Conservation (phyloP, 2,888 invertebrate genomes). For the Sminthurinus aureus region DNA sequence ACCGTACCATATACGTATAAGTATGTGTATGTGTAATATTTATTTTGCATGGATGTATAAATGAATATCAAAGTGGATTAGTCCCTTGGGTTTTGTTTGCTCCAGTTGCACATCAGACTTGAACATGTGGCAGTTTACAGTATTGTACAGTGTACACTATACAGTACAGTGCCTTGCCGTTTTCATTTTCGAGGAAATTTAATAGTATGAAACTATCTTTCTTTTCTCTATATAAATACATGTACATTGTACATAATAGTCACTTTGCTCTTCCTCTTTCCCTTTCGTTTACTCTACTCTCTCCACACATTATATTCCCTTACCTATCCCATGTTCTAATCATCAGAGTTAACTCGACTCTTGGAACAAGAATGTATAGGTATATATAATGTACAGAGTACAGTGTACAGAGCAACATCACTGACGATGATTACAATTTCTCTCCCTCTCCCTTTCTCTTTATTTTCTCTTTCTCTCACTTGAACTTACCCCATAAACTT, state of each 20-base stretch:
- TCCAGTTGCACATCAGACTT: slow-evolving; percentile 40
- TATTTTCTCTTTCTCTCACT: slow-evolving; percentile 8
- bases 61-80: slow-evolving; percentile 41
- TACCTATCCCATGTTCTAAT: slow-evolving; percentile 38
- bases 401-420: background rate
- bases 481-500: slow-evolving; percentile 26
- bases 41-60: slow-evolving; percentile 41
- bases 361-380: slow-evolving; percentile 2
- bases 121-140: slow-evolving; percentile 36
- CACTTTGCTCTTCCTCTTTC: no score
- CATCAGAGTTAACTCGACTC: slow-evolving; percentile 32
- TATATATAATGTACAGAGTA: no score
- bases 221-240: background rate
- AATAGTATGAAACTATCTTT: slow-evolving; percentile 14
- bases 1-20: background rate
- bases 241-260: background rate
- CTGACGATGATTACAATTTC: background rate
- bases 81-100: slow-evolving; percentile 39
- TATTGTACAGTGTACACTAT: background rate
- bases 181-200: slow-evolving; percentile 37
- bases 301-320: slow-evolving; percentile 21
- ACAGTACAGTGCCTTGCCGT: slow-evolving; percentile 31
- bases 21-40: slow-evolving; percentile 25
- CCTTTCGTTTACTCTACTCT: background rate
- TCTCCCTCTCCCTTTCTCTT: background rate